phyloP scores from a whole-genome alignment of 1,140 invertebrate genomes.

The Diprion similis region DNA sequence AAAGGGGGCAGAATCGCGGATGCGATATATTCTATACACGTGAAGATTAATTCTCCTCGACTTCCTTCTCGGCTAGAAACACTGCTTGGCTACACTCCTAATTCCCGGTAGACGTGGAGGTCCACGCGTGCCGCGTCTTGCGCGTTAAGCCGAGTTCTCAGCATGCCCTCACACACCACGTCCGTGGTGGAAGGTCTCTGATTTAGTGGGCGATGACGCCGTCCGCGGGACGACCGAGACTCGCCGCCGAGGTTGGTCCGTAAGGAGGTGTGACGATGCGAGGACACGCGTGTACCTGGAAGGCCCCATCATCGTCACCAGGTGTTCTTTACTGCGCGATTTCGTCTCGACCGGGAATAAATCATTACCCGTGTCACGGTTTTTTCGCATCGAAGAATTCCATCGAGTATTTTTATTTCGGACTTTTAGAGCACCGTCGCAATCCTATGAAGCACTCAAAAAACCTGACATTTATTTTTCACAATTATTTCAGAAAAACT shows the following conservation, averaged over 20 bases:
- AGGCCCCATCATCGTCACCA: slow-evolving; percentile 41
- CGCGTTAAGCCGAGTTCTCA: slow-evolving; percentile 43
- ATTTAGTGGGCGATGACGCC: not conserved
- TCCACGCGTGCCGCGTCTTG: slow-evolving; percentile 16
- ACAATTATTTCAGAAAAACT: too few relatives aligned
- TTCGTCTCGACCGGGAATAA: slow-evolving; percentile 27
- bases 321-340: slow-evolving; percentile 54
- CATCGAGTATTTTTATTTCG: too few relatives aligned
- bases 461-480: too few relatives aligned
- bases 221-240: not conserved
- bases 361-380: not conserved
- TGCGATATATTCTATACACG: too few relatives aligned
- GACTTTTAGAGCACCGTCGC: too few relatives aligned
- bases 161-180: slow-evolving; percentile 45
- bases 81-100: not conserved
- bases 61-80: too few relatives aligned
- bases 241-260: not conserved
- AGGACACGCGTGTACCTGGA: slow-evolving; percentile 60
- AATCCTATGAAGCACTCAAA: too few relatives aligned
- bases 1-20: too few relatives aligned
- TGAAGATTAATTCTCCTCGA: too few relatives aligned
- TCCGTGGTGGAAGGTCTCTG: not conserved
- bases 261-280: slow-evolving; percentile 63
- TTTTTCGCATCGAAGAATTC: not conserved
- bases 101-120: not conserved